Conservation (phyloP, 1,140 invertebrate species). For the Drosophila lacteicornis region DNA sequence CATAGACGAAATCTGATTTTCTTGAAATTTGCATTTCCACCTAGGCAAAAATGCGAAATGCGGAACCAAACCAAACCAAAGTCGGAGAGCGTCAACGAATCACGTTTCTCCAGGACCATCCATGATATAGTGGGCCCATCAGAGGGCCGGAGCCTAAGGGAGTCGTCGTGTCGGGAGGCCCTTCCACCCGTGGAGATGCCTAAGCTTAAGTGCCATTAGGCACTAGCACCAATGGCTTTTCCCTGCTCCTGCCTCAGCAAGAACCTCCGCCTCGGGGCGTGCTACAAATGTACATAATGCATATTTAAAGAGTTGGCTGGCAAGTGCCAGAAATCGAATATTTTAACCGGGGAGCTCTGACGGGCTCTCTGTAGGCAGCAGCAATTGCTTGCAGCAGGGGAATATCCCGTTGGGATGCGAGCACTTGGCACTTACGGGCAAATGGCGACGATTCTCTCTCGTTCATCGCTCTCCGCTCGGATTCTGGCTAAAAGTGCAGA, state of each 20-base stretch:
- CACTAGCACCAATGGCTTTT: slow-evolving; percentile 55
- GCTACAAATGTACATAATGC: slow-evolving; percentile 77
- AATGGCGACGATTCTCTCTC: slow-evolving; percentile 27
- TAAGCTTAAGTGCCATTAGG: slow-evolving; percentile 82
- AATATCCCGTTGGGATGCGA: slow-evolving; percentile 33
- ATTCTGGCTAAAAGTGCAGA: slow-evolving; percentile 16
- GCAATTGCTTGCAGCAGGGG: slow-evolving; percentile 38
- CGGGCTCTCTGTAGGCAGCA: slow-evolving; percentile 40
- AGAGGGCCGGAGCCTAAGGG: neutral
- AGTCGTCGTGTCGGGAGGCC: neutral
- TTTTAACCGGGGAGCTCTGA: slow-evolving; percentile 63
- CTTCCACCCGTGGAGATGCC: slow-evolving; percentile 51
- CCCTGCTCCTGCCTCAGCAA: slow-evolving; percentile 3
- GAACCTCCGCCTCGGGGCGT: slow-evolving; percentile 29
- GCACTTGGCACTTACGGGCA: slow-evolving; percentile 38
- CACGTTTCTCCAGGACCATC: slow-evolving; percentile 47
- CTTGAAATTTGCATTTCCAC: slow-evolving; percentile 75
- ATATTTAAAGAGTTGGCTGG: slow-evolving; percentile 80
- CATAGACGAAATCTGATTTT: slow-evolving; percentile 68
- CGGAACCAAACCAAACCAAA: slow-evolving; percentile 39
- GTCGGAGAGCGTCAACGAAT: slow-evolving; percentile 62
- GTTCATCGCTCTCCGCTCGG: slow-evolving; percentile 11
- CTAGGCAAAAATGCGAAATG: slow-evolving; percentile 64
- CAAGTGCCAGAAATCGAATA: slow-evolving; percentile 82
- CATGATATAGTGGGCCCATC: slow-evolving; percentile 42